phyloP scores from a whole-genome alignment of 2,113 vertebrate genomes.

The Nyctereutes procyonoides region DNA sequence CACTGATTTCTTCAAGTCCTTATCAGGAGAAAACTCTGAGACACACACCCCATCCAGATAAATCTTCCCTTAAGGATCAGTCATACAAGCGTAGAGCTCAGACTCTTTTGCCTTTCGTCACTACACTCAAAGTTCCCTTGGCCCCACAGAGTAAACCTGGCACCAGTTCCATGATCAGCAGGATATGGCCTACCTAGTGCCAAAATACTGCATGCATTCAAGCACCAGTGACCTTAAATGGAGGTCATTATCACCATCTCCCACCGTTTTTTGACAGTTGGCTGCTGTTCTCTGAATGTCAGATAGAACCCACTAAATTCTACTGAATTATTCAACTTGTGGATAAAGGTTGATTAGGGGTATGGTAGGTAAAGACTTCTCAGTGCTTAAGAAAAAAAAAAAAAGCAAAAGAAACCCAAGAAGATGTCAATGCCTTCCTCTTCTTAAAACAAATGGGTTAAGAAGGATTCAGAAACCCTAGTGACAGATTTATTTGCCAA shows the following conservation, averaged over 20 bases:
- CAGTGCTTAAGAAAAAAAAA: neutral
- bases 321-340: constrained; percentile 55
- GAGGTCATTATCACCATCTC: constrained; percentile 75
- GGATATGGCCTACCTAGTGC: constrained; percentile 39
- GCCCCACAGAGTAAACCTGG: constrained; percentile 62
- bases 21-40: constrained; percentile 40
- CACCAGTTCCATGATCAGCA: constrained; percentile 50
- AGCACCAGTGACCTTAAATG: constrained; percentile 75
- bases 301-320: constrained; percentile 57
- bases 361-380: constrained; percentile 8
- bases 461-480: constrained; percentile 58
- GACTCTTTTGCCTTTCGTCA: constrained; percentile 56
- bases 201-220: constrained; percentile 52
- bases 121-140: constrained; percentile 39
- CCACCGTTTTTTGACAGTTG: constrained; percentile 69
- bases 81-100: neutral
- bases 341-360: constrained; percentile 56
- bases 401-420: neutral
- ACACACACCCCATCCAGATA: neutral
- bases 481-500: constrained; percentile 75
- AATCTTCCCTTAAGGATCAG: constrained; percentile 37
- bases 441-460: constrained; percentile 47
- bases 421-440: neutral
- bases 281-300: constrained; percentile 74
- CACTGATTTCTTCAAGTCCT: neutral